A percentile compares a stretch with the other conserved stretches of the same genome.
Evolutionary conservation across 2,797 vertebrate genomes (phyloP).

Genomic region (Eupleurogrammus muticus): DNA sequence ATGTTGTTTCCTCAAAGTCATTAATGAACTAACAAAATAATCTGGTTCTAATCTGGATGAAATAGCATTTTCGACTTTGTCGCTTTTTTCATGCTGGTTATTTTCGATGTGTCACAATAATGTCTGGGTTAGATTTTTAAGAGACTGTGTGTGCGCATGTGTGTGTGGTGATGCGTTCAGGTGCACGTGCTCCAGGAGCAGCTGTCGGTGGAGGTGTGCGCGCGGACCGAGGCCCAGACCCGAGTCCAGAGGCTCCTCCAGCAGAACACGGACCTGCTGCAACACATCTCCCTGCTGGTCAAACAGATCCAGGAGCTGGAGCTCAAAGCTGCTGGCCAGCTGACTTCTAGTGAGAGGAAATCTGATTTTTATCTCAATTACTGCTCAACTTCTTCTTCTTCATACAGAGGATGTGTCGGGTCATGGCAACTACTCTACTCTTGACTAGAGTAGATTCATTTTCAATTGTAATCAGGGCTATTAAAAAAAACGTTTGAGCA

Average conservation of each 20-base stretch:
- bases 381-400: neutral
- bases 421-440: too few relatives aligned
- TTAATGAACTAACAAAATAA: constrained; percentile 1
- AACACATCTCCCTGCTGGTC: constrained; percentile 96
- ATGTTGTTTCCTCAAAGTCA: neutral
- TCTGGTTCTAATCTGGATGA: constrained; percentile 5
- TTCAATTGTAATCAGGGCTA: too few relatives aligned
- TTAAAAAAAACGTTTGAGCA: too few relatives aligned
- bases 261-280: constrained; percentile 96
- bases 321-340: constrained; percentile 88
- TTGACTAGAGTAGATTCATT: too few relatives aligned
- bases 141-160: too few relatives aligned
- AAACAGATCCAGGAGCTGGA: constrained; percentile 98
- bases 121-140: neutral
- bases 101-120: neutral
- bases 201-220: constrained; percentile 91
- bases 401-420: too few relatives aligned
- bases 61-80: too few relatives aligned
- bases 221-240: constrained; percentile 92
- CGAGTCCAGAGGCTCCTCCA: constrained; percentile 94
- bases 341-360: constrained; percentile 87
- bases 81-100: neutral
- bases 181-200: constrained; percentile 95
- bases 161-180: constrained; percentile 70
- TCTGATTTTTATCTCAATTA: neutral